Base-by-base conservation (phyloP, 1,140 invertebrate genomes). In the Drosophila virilis region DNA sequence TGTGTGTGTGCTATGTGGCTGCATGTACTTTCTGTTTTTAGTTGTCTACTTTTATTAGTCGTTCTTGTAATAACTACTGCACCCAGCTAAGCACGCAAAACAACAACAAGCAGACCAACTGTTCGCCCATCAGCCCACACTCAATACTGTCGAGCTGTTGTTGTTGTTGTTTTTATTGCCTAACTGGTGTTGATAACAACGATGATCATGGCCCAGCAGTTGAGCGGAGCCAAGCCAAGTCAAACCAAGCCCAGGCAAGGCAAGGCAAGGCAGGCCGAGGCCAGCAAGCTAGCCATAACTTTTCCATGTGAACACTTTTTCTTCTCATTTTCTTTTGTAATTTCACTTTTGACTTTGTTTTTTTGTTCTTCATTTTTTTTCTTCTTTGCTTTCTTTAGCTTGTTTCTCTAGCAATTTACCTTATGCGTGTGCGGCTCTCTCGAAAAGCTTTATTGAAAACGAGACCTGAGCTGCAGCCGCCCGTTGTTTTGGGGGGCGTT, bases 151-250 rank as follows among this genome's bases (percentile, higher is more conserved):
- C 17, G 33, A 15, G 12, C 37, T 43, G 35, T 52, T 54, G 48
- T 55, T 57, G 51, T 37, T 59, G 48, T 57, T 57, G 48, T 69
- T 76, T 71, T 88, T 78, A 77, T 73, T 82, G 83, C 78, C 62
- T 73, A 82, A 86, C 83, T 86, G 83, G 68, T 86, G 83, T 86
- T 86, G 82, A 86, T 86, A 88, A 77, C 73, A 86, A 75, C 83
- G 79, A 88, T 77, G 83, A 86, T 86, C 83, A 83, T 74, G 65
- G 46, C 52, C 46, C n/a, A 55, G 48, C 50, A 13, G 15, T 10
- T 17, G 40, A 60, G 22, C 35, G 32, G n/a, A n/a, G n/a, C n/a
- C n/a, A 13, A 40, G 55, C 60, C 42, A 51, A 61, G 60, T 35
- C 57, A 13, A 40, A 50, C 60, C 42, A 51, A 61, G 60, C 38